Evolutionary conservation across 1,140 invertebrate genomes (phyloP).

Genomic region (Spodoptera litura): DNA sequence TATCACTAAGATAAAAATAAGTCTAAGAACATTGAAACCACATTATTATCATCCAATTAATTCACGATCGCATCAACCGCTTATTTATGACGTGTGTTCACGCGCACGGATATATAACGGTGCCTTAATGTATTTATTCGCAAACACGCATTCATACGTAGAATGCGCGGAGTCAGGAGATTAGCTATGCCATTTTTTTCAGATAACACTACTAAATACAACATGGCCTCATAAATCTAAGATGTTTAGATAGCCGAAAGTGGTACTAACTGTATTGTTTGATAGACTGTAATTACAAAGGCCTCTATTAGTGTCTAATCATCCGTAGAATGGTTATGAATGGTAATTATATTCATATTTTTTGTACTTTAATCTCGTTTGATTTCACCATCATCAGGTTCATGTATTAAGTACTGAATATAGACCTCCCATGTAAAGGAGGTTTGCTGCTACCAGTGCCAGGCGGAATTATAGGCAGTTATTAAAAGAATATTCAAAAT

Average conservation of each 20-base stretch:
- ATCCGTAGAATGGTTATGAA: neutral
- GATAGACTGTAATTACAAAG: neutral
- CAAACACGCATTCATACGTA: slow-evolving; percentile 50
- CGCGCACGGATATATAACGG: slow-evolving; percentile 12
- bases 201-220: slow-evolving; percentile 3
- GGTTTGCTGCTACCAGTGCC: too few species aligned
- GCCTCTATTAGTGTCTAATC: neutral
- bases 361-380: too few species aligned
- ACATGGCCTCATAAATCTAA: slow-evolving; percentile 1
- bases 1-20: too few species aligned
- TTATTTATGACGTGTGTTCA: slow-evolving; percentile 22
- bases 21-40: neutral
- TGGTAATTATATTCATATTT: too few species aligned
- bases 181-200: slow-evolving; percentile 18
- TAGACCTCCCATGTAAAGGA: too few species aligned
- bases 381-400: too few species aligned
- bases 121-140: slow-evolving; percentile 49
- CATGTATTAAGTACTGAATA: too few species aligned
- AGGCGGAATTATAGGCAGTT: too few species aligned
- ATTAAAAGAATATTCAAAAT: too few species aligned
- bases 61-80: slow-evolving; percentile 3
- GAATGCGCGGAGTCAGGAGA: slow-evolving; percentile 39
- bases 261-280: slow-evolving; percentile 30
- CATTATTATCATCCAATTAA: slow-evolving; percentile 14
- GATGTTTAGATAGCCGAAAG: neutral